phyloP scores from a whole-genome alignment of 1,140 invertebrate genomes.

The Magallana angulata region DNA sequence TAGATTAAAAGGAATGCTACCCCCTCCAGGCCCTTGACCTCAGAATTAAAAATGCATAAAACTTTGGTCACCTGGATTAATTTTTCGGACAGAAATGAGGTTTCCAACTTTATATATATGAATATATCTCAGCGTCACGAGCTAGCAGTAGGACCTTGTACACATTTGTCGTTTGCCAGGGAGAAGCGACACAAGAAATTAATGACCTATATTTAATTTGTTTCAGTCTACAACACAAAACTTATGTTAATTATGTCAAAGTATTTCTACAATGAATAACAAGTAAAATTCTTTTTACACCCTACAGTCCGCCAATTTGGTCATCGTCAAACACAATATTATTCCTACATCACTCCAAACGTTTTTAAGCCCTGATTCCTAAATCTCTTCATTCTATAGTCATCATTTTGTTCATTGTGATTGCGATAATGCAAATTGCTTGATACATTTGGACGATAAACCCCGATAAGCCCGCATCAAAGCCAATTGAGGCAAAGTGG shows the following conservation, averaged over 20 bases:
- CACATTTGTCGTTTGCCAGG: not conserved
- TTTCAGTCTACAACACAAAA: not conserved
- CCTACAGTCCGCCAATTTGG: too few relatives aligned
- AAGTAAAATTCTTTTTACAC: too few relatives aligned
- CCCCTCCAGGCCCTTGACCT: not conserved
- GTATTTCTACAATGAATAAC: not conserved
- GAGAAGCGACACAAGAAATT: slow-evolving; percentile 1
- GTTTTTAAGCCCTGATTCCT: not conserved
- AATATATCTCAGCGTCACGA: not conserved
- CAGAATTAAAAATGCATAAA: slow-evolving; percentile 17
- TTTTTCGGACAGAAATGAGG: not conserved
- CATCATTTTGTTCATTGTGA: slow-evolving; percentile 20
- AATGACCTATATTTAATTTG: not conserved
- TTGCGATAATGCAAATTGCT: slow-evolving; percentile 18
- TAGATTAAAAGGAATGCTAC: not conserved
- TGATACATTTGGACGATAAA: slow-evolving; percentile 14
- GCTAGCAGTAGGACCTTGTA: not conserved
- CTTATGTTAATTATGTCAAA: not conserved
- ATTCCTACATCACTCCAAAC: not conserved
- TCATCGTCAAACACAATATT: not conserved
- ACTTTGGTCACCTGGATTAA: slow-evolving; percentile 7
- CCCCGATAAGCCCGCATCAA: slow-evolving; percentile 5
- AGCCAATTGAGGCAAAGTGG: slow-evolving; percentile 23
- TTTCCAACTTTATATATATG: not conserved
- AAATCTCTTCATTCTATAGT: not conserved